phyloP scores from a whole-genome alignment of 2,888 invertebrate genomes.

The Cryptus viduatorius region DNA sequence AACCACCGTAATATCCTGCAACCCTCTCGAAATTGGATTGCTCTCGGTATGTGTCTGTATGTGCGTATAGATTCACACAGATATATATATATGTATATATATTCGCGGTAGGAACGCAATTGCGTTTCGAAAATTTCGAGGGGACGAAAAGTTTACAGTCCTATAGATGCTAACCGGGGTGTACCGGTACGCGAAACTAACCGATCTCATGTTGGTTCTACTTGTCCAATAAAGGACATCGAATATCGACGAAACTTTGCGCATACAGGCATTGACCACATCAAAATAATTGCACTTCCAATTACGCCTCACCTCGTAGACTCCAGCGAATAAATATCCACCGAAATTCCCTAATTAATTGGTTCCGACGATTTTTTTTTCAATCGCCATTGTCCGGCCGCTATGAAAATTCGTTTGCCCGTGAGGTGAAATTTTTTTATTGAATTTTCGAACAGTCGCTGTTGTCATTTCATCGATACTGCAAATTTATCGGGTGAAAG shows the following conservation, averaged over 20 bases:
- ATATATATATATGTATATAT: background rate
- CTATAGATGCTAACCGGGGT: background rate
- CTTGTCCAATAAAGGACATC: constrained; percentile 1
- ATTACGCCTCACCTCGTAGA: constrained; percentile 24
- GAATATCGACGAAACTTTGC: constrained; percentile 10
- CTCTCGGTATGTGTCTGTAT: background rate
- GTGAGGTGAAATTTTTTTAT: too few species aligned
- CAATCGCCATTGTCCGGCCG: too few species aligned
- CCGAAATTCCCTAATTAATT: background rate
- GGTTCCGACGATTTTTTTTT: too few species aligned
- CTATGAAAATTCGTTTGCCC: too few species aligned
- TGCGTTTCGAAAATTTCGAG: constrained; percentile 27
- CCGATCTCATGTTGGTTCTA: constrained; percentile 8
- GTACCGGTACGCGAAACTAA: background rate
- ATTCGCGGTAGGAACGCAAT: background rate
- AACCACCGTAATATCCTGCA: constrained; percentile 42
- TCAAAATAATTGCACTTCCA: constrained; percentile 37
- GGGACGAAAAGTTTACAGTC: constrained; percentile 35
- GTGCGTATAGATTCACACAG: background rate
- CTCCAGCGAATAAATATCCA: constrained; percentile 21
- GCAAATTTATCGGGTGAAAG: too few species aligned
- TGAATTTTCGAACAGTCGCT: too few species aligned
- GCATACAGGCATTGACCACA: constrained; percentile 21
- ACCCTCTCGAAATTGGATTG: constrained; percentile 54
- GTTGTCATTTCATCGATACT: too few species aligned